Evolutionary conservation across 2,113 vertebrate species (phyloP).

Genomic region (Mesitornis unicolor): DNA sequence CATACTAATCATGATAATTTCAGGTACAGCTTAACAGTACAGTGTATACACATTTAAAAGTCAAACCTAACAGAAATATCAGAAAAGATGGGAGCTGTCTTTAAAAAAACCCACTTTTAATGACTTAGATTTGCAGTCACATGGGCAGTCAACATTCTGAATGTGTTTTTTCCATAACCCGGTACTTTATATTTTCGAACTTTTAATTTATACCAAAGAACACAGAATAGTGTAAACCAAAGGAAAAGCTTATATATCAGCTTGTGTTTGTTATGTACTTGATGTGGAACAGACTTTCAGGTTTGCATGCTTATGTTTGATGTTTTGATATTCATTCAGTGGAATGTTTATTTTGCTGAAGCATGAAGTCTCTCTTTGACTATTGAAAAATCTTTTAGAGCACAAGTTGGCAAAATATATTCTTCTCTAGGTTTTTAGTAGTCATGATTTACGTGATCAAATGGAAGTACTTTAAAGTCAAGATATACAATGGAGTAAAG

Average conservation of each 20-base stretch:
- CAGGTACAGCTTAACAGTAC: neutral
- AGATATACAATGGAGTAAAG: neutral
- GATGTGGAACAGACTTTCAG: neutral
- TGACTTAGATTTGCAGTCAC: neutral
- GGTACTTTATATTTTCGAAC: neutral
- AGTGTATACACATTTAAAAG: neutral
- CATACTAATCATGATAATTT: neutral
- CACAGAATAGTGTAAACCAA: neutral
- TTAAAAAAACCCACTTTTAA: neutral
- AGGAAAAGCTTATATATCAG: neutral
- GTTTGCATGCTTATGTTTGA: neutral
- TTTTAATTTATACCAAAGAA: neutral
- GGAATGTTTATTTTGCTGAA: constrained; percentile 20
- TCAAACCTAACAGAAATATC: neutral
- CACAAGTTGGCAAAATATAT: neutral
- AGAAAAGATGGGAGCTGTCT: neutral
- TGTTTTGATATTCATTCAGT: neutral
- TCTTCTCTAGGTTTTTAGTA: neutral
- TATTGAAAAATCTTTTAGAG: neutral
- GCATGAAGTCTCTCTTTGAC: neutral
- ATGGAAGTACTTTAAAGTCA: neutral
- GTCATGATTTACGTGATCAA: neutral
- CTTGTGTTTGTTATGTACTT: neutral
- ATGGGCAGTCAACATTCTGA: neutral
- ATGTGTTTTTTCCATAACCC: neutral